A percentile compares a stretch with the other conserved stretches of the same genome.
Evolutionary conservation across 64 coral and sea anemone species (phyloP).

Genomic region (Pocillopora verrucosa): DNA sequence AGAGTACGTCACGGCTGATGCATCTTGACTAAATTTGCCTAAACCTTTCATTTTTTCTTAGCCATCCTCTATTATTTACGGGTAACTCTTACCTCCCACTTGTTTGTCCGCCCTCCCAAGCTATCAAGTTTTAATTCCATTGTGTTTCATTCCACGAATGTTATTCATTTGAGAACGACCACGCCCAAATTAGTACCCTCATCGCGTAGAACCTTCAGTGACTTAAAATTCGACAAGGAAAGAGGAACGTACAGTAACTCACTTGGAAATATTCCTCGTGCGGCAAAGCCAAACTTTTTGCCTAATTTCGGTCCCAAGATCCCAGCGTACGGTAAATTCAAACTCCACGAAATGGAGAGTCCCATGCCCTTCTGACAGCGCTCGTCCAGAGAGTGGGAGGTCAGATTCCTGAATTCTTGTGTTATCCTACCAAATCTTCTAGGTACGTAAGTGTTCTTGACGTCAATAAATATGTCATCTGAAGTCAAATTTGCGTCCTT

Average conservation of each 20-base stretch:
- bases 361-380: slow-evolving; percentile 64
- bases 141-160: too few species aligned
- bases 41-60: too few species aligned
- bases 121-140: too few species aligned
- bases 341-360: slow-evolving; percentile 65
- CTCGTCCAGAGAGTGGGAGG: slow-evolving; percentile 68
- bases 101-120: too few species aligned
- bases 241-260: not conserved
- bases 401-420: slow-evolving; percentile 47
- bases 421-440: not conserved
- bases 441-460: slow-evolving; percentile 7
- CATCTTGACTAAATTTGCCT: too few species aligned
- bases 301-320: slow-evolving; percentile 52
- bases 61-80: too few species aligned
- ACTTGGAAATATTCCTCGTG: slow-evolving; percentile 83
- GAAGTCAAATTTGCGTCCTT: slow-evolving; percentile 41
- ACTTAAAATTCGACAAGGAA: not conserved
- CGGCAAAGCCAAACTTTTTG: slow-evolving; percentile 40
- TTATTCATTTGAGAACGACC: too few species aligned
- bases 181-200: too few species aligned
- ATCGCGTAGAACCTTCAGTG: too few species aligned
- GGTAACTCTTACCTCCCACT: too few species aligned
- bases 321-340: slow-evolving; percentile 72
- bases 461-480: slow-evolving; percentile 31
- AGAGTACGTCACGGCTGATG: too few species aligned